These are phyloP conservation scores for Catamblyrhynchus diadema DNA, from an alignment of 2,797 vertebrate species.

Conservation along the genomic window DNA sequence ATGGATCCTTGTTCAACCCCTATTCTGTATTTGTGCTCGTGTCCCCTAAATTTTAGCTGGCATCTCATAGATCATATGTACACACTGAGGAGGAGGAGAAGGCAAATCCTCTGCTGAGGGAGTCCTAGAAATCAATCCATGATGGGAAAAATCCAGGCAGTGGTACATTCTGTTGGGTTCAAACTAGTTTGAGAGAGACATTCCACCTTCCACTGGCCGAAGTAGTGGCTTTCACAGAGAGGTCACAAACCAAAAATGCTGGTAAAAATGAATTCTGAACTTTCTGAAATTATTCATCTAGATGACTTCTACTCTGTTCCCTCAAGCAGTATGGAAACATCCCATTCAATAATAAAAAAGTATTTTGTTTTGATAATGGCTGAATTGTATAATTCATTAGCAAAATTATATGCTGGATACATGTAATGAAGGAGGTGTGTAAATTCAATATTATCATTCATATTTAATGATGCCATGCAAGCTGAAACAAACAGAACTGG, in stretches of 20 bases:
- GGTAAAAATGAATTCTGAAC: background rate
- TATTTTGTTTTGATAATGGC: background rate
- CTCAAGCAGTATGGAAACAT: background rate
- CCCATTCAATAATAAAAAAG: background rate
- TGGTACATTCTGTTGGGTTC: background rate
- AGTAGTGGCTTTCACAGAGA: background rate
- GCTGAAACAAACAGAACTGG: conserved; percentile 3
- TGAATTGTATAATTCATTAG: background rate
- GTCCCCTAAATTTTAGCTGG: background rate
- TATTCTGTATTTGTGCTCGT: background rate
- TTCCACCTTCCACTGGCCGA: background rate
- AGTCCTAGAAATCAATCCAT: background rate
- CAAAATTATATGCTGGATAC: background rate
- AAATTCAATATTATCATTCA: conserved; percentile 2
- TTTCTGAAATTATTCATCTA: background rate
- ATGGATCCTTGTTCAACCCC: background rate
- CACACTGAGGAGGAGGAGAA: background rate
- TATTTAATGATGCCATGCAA: background rate
- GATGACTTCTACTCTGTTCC: background rate
- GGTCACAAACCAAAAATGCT: background rate
- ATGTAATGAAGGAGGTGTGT: background rate
- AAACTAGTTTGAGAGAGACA: background rate
- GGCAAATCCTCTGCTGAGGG: background rate
- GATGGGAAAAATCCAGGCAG: background rate
- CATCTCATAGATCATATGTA: background rate